Base-by-base conservation (phyloP, 2,797 vertebrate genomes). In the Labroides dimidiatus region DNA sequence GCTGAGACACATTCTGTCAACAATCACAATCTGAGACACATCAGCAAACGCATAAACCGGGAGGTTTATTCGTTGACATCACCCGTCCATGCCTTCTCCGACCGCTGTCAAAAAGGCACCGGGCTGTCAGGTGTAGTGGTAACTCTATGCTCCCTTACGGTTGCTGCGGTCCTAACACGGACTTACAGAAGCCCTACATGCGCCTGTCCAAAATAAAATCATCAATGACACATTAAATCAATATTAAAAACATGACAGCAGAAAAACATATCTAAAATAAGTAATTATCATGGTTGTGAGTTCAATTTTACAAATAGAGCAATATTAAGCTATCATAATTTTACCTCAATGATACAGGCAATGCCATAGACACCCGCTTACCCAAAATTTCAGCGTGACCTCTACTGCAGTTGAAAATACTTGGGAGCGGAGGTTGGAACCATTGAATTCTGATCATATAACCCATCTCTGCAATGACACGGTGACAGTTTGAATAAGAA, bases 361-460 rank as follows among this genome's bases (percentile, higher is more conserved):
- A 36, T 72, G 75, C 0, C 0, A 21, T 1, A 6, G 74, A 30
- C 81, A 49, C 44, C 90, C 64, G 10, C 53, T 60, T 75, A 52
- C 69, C 59, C 58, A 78, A 81, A 87, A 73, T 87, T 89, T 88
- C 68, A 87, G 85, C 80, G 75, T 95, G 94, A 95, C 94, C 94
- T 95, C 94, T 95, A 94, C 85, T 89, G 91, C 93, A 81, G 89
- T 90, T 94, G 92, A 94, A 94, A 94, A 94, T 89, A 94, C 85
- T 90, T 69, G 69, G 53, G 30, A 86, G 78, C 74, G 80, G 89
- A 90, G 86, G 75, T 63, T 84, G 81, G 78, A 79, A 79, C 72
- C 77, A 82, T 86, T 83, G 77, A 82, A 72, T 84, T 72, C 61
- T 57, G 65, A 84, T 68, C 58, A 90, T 92, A 89, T 86, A 66